Evolutionary conservation across 2,113 vertebrate species (phyloP).

Genomic region (Petrocephalus zakoni): DNA sequence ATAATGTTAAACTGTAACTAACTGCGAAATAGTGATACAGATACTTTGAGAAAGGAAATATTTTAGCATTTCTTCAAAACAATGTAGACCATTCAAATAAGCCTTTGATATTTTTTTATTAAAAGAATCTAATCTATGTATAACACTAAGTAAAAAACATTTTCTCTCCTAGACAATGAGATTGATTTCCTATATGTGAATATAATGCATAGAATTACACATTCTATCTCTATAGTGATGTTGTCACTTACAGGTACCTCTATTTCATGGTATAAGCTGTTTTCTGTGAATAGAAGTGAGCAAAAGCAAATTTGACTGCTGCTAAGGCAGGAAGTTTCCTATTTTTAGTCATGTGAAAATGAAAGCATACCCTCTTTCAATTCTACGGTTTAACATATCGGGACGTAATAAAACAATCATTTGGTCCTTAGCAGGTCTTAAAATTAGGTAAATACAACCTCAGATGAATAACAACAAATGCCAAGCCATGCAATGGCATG

Average conservation of each 20-base stretch:
- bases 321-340: neutral
- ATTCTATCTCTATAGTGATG: neutral
- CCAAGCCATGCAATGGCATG: too few species aligned
- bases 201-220: neutral
- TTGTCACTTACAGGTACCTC: neutral
- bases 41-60: neutral
- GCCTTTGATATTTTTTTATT: neutral
- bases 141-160: neutral
- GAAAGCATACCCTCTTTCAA: too few species aligned
- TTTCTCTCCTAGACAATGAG: neutral
- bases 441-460: too few species aligned
- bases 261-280: neutral
- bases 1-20: neutral
- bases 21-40: neutral
- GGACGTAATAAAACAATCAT: too few species aligned
- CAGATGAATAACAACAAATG: too few species aligned
- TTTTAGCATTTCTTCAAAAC: neutral
- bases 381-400: too few species aligned
- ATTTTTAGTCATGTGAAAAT: neutral
- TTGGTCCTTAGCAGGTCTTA: too few species aligned
- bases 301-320: neutral
- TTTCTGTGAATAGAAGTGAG: neutral
- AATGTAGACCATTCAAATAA: neutral
- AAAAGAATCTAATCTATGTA: neutral
- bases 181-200: neutral